phyloP scores from a whole-genome alignment of 2,888 invertebrate species.

The Erpobdella octoculata region DNA sequence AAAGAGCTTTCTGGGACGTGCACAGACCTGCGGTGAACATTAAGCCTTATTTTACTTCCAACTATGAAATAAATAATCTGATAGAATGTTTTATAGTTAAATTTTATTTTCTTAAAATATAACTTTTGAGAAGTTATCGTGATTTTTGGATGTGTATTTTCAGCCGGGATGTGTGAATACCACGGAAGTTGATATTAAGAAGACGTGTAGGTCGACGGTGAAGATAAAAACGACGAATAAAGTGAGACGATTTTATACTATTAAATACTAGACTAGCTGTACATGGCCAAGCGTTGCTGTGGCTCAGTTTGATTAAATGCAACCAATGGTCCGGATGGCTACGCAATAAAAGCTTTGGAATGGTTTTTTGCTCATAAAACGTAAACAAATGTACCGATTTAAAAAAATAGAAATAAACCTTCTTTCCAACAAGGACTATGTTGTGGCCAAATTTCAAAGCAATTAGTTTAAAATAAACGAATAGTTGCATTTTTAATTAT shows the following conservation, averaged over 20 bases:
- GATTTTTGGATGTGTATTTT: background rate
- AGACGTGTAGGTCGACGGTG: slow-evolving; percentile 64
- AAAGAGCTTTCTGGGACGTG: slow-evolving; percentile 98
- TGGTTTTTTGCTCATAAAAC: too few relatives aligned
- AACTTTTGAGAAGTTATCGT: background rate
- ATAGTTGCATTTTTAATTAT: too few relatives aligned
- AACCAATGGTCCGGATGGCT: too few relatives aligned
- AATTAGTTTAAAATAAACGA: too few relatives aligned
- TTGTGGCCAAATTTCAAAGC: too few relatives aligned
- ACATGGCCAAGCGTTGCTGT: too few relatives aligned
- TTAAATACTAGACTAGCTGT: background rate
- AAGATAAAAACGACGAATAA: slow-evolving; percentile 45
- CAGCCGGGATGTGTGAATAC: slow-evolving; percentile 61
- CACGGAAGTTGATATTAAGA: slow-evolving; percentile 94
- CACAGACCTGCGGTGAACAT: slow-evolving; percentile 81
- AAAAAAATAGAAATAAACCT: too few relatives aligned
- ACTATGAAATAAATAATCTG: background rate
- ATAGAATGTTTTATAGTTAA: too few relatives aligned
- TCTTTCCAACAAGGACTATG: too few relatives aligned
- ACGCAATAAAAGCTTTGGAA: too few relatives aligned
- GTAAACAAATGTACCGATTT: too few relatives aligned
- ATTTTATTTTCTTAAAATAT: background rate
- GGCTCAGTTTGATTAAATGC: background rate
- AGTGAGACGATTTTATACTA: background rate
- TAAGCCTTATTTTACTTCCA: background rate